Base-by-base conservation (phyloP, 2,888 invertebrate species). In the Lasioglossum figueresi region DNA sequence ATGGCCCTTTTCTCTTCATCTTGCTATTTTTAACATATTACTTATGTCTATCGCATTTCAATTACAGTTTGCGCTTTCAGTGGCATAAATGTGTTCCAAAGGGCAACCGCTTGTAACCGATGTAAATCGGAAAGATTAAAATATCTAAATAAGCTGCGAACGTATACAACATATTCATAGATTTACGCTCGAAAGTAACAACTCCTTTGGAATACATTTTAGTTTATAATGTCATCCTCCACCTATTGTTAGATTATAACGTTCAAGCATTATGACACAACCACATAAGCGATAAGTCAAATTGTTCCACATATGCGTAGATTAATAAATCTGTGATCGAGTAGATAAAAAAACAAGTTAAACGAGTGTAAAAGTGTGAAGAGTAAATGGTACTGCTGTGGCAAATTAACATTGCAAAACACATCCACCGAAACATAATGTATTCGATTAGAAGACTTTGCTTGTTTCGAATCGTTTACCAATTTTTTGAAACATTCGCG, bases 171-270 rank as follows among this genome's bases (percentile, higher is more conserved):
- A 45, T 34, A 74, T 23, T 45, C 52, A 52, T n/a, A 68, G n/a
- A n/a, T 52, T 59, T 16, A 31, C 12, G n/a, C 34, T 48, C 31
- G 16, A n/a, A 63, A 74, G 10, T 27, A 27, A 31, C 27, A 37
- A n/a, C 82, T 73, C 87, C 87, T 71, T 86, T 90, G 89, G 82
- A 91, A 88, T 85, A 87, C 86, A 79, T 76, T 72, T 76, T 86
- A 83, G 75, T 80, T 82, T 86, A 76, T 86, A 90, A 79, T 87
- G 88, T 88, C 88, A 88, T 91, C 92, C 92, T 91, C 91, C 92
- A 92, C 92, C 92, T 87, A 89, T 89, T 90, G 92, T 93, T 93
- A 92, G 91, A 92, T 92, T 89, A 88, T 91, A 87, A 90, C 88
- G 92, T 92, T 85, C 85, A 93, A 94, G 94, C 93, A 89, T 91